Percentiles rank a stretch among this genome's conserved stretches.
Conservation (phyloP, 2,797 vertebrate genomes). For the Chelon labrosus region DNA sequence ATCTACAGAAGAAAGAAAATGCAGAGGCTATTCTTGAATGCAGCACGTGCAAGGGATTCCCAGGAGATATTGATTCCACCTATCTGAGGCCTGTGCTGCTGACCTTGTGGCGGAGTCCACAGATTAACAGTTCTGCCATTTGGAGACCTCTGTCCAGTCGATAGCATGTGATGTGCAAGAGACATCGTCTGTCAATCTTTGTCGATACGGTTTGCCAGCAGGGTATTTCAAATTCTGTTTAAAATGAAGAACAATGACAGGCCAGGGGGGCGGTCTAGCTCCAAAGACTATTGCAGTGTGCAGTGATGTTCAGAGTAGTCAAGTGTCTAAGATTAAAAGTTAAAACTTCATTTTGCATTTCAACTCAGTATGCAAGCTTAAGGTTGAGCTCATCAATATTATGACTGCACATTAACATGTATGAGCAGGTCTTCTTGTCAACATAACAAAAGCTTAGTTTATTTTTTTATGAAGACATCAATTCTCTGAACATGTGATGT, state of each 20-base stretch:
- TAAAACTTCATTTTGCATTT: too few relatives aligned
- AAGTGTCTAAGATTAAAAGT: too few relatives aligned
- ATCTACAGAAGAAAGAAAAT: not conserved
- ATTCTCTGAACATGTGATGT: not conserved
- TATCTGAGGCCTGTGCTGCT: slow-evolving; percentile 1
- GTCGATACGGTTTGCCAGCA: not conserved
- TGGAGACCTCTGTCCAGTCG: not conserved
- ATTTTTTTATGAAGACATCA: not conserved
- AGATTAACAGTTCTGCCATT: not conserved
- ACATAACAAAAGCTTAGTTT: not conserved
- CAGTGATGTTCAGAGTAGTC: not conserved
- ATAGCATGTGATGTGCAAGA: not conserved
- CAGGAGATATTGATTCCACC: not conserved
- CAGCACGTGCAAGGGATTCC: slow-evolving; percentile 1
- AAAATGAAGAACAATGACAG: too few relatives aligned
- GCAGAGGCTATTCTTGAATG: slow-evolving; percentile 3
- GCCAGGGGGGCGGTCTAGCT: too few relatives aligned
- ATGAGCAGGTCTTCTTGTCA: not conserved
- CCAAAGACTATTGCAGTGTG: not conserved
- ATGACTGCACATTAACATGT: slow-evolving; percentile 1
- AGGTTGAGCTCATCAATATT: slow-evolving; percentile 7
- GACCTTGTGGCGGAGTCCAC: not conserved
- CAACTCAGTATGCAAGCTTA: not conserved
- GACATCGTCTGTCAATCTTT: not conserved
- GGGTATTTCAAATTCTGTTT: not conserved